Conservation (phyloP, 2,888 invertebrate genomes). For the Drosophila heteroneura region DNA sequence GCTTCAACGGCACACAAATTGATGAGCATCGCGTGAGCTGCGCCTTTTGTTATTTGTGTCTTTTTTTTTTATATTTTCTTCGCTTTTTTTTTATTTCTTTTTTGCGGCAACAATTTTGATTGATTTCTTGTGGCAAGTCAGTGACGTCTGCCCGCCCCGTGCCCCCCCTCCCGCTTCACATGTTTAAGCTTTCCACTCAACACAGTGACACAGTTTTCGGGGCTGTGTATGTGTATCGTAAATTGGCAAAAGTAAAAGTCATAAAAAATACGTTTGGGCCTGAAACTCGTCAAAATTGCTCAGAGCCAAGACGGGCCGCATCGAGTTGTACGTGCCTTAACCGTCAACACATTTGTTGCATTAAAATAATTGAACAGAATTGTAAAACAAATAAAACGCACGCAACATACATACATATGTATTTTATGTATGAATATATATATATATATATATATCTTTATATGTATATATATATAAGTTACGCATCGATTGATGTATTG, state of each 20-base stretch:
- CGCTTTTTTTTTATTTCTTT: slow-evolving; percentile 10
- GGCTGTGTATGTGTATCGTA: slow-evolving; percentile 45
- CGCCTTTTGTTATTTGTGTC: slow-evolving; percentile 66
- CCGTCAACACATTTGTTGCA: slow-evolving; percentile 75
- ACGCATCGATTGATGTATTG: slow-evolving; percentile 56
- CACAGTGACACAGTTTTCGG: slow-evolving; percentile 64
- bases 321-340: slow-evolving; percentile 43
- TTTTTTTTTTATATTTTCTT: slow-evolving; percentile 11
- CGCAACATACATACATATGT: slow-evolving; percentile 6
- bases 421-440: background rate
- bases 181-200: slow-evolving; percentile 6
- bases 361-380: slow-evolving; percentile 78
- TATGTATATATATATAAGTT: slow-evolving; percentile 1
- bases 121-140: slow-evolving; percentile 78
- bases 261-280: slow-evolving; percentile 57
- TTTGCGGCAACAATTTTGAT: slow-evolving; percentile 73
- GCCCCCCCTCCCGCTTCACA: slow-evolving; percentile 2
- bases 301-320: slow-evolving; percentile 3
- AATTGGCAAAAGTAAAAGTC: slow-evolving; percentile 70
- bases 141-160: slow-evolving; percentile 52
- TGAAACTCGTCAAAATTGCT: slow-evolving; percentile 49
- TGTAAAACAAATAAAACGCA: slow-evolving; percentile 67
- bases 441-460: background rate
- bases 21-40: slow-evolving; percentile 77
- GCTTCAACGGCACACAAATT: slow-evolving; percentile 68